These are phyloP conservation scores for Eretmochelys imbricata DNA, from an alignment of 2,113 vertebrate genomes.

Conservation along the genomic window DNA sequence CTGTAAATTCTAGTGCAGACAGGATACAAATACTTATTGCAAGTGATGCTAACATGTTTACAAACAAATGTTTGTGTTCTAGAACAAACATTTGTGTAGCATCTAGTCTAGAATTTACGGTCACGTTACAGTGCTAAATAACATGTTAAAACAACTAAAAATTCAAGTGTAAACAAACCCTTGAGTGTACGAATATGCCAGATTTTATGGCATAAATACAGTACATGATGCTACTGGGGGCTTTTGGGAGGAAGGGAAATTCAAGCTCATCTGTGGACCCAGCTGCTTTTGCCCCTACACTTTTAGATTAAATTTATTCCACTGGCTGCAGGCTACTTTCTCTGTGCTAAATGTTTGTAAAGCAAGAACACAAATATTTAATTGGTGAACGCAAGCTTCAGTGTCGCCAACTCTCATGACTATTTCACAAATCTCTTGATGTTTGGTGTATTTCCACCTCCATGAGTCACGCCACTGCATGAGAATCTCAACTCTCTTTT, in stretches of 20 bases:
- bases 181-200: no score
- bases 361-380: background rate
- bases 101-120: background rate
- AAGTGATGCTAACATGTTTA: background rate
- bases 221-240: background rate
- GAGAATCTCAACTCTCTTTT: background rate
- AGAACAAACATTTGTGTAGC: background rate
- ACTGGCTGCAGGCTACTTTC: background rate
- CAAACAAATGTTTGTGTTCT: background rate
- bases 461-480: background rate
- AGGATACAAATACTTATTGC: background rate
- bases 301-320: background rate
- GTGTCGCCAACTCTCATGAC: background rate
- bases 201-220: background rate
- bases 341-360: background rate
- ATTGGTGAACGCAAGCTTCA: background rate
- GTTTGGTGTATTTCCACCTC: background rate
- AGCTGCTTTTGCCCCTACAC: background rate
- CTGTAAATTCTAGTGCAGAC: accelerated
- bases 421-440: background rate
- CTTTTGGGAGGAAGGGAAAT: background rate
- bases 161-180: background rate
- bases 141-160: background rate
- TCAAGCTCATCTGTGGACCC: no score
- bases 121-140: accelerated